Conservation (phyloP, 2,113 vertebrate genomes). For the Nothoprocta perdicaria region DNA sequence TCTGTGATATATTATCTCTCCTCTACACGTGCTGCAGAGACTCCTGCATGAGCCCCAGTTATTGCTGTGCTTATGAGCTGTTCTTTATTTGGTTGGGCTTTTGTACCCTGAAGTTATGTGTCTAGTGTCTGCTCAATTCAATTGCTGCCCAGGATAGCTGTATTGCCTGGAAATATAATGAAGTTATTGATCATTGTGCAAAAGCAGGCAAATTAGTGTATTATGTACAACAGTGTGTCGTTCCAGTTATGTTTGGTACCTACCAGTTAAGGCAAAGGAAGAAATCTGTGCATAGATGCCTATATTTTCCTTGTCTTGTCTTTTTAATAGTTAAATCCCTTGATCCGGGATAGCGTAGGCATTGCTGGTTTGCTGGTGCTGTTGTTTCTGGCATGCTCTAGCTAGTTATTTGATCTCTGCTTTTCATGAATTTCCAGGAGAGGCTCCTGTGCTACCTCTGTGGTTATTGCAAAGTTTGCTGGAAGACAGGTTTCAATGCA, state of each 20-base stretch:
- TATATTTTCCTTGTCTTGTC: background rate
- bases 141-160: background rate
- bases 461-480: background rate
- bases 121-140: background rate
- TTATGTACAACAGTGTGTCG: background rate
- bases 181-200: slow-evolving; percentile 42
- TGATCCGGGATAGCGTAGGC: background rate
- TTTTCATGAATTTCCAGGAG: background rate
- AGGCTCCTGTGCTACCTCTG: background rate
- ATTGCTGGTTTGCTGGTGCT: background rate
- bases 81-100: background rate
- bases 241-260: background rate
- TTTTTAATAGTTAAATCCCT: background rate
- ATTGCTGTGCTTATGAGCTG: background rate
- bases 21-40: background rate
- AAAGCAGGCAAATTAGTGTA: background rate
- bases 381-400: background rate
- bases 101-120: background rate
- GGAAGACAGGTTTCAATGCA: background rate
- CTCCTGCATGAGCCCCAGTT: background rate
- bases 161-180: slow-evolving; percentile 34
- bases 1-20: background rate
- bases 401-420: accelerated
- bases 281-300: background rate
- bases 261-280: background rate